Evolutionary conservation across 2,888 invertebrate genomes (phyloP).

Genomic region (Platypus cylindrus): DNA sequence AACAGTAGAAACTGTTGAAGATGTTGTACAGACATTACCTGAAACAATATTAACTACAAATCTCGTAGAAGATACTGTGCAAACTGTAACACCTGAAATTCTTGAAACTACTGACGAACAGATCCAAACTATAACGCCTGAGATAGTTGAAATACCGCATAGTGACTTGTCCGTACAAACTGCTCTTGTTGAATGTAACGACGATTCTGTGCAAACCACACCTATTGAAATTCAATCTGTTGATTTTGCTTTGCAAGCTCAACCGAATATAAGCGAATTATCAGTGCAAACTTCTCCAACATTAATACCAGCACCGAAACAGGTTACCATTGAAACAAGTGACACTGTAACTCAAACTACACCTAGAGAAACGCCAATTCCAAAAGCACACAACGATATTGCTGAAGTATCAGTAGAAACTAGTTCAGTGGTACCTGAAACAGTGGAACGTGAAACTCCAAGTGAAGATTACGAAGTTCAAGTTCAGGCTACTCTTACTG

Average conservation of each 20-base stretch:
- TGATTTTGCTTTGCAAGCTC: constrained; percentile 24
- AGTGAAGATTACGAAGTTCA: constrained; percentile 43
- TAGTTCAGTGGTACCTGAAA: constrained; percentile 39
- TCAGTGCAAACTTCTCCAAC: constrained; percentile 45
- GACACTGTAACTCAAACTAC: constrained; percentile 17
- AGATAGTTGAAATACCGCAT: constrained; percentile 20
- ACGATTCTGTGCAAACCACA: constrained; percentile 33
- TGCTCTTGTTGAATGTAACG: constrained; percentile 23
- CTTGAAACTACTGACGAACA: constrained; percentile 26
- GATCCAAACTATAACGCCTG: constrained; percentile 28
- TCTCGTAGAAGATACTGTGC: constrained; percentile 35
- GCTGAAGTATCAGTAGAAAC: constrained; percentile 41
- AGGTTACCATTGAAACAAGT: constrained; percentile 10
- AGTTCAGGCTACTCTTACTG: constrained; percentile 44
- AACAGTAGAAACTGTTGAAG: constrained; percentile 23
- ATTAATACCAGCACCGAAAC: constrained; percentile 10
- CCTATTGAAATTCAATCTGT: constrained; percentile 26
- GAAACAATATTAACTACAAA: constrained; percentile 20
- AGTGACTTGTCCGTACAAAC: constrained; percentile 33
- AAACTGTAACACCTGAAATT: constrained; percentile 32
- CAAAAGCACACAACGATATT: constrained; percentile 19
- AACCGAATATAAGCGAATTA: constrained; percentile 22
- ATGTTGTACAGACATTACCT: constrained; percentile 38
- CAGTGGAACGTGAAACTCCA: constrained; percentile 20
- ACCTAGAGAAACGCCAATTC: constrained; percentile 10